Percentiles rank a stretch among this genome's conserved stretches.
These are phyloP conservation scores for Epinotia nisella DNA, from an alignment of 2,888 invertebrate genomes.

Conservation along the genomic window DNA sequence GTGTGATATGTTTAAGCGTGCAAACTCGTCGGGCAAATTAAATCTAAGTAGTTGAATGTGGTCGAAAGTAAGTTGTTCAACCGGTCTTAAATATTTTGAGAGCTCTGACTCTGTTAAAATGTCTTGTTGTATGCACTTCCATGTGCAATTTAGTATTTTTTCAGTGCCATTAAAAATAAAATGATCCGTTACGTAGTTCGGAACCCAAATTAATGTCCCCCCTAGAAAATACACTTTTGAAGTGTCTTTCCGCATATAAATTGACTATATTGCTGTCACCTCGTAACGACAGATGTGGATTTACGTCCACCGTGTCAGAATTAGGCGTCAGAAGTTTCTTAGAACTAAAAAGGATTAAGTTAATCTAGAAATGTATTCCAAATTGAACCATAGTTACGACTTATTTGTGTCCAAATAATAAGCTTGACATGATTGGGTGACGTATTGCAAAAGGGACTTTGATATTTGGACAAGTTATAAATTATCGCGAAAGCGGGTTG, in stretches of 20 bases:
- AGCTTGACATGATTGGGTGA: background rate
- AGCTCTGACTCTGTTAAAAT: no score
- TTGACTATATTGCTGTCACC: conserved; percentile 7
- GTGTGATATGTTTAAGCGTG: no score
- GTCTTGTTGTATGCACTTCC: no score
- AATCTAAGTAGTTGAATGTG: no score
- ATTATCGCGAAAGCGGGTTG: background rate
- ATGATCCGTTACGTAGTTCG: no score
- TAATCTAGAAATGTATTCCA: background rate
- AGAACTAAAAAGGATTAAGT: background rate
- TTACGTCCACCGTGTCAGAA: conserved; percentile 7
- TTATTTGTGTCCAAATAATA: background rate
- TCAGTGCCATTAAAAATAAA: no score
- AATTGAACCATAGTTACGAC: background rate
- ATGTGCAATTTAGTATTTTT: no score
- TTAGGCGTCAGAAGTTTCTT: background rate
- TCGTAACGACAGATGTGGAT: conserved; percentile 1
- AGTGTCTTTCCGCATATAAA: background rate
- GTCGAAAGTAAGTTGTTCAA: no score
- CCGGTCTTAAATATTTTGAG: no score
- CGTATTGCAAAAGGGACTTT: background rate
- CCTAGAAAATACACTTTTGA: conserved; percentile 4
- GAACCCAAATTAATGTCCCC: background rate
- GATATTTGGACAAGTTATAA: background rate
- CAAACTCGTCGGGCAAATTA: no score